phyloP scores from a whole-genome alignment of 2,888 invertebrate species.

The Dysmachus trigonus region DNA sequence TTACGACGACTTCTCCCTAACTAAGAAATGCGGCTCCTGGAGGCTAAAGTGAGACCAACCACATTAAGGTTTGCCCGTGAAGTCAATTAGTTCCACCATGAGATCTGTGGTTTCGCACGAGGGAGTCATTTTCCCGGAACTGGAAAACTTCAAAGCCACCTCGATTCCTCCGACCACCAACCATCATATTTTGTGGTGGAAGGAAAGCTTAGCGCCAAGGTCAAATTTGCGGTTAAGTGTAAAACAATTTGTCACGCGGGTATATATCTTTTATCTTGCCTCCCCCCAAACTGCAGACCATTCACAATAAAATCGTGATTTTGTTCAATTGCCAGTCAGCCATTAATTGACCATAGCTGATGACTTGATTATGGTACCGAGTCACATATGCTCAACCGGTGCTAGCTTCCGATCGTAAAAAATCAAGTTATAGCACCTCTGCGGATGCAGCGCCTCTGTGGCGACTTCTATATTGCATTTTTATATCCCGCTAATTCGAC shows the following conservation, averaged over 20 bases:
- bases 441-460: background rate
- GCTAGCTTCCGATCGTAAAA: background rate
- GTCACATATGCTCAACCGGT: background rate
- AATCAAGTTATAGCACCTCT: background rate
- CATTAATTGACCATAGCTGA: background rate
- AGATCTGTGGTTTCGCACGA: conserved; percentile 23
- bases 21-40: background rate
- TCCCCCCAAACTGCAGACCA: background rate
- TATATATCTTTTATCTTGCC: background rate
- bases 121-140: conserved; percentile 19
- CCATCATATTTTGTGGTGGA: background rate
- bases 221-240: conserved; percentile 8
- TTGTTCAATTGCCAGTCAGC: background rate
- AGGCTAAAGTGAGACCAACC: background rate
- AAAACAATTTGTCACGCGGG: background rate
- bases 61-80: background rate
- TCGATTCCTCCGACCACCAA: background rate
- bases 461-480: background rate
- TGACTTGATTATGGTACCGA: background rate
- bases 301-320: background rate
- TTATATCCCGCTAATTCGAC: background rate
- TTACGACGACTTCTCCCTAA: background rate
- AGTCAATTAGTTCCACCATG: conserved; percentile 28
- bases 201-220: conserved; percentile 15
- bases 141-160: background rate